These are phyloP conservation scores for Cephalopholis sonnerati DNA, from an alignment of 2,113 vertebrate species.

Conservation along the genomic window DNA sequence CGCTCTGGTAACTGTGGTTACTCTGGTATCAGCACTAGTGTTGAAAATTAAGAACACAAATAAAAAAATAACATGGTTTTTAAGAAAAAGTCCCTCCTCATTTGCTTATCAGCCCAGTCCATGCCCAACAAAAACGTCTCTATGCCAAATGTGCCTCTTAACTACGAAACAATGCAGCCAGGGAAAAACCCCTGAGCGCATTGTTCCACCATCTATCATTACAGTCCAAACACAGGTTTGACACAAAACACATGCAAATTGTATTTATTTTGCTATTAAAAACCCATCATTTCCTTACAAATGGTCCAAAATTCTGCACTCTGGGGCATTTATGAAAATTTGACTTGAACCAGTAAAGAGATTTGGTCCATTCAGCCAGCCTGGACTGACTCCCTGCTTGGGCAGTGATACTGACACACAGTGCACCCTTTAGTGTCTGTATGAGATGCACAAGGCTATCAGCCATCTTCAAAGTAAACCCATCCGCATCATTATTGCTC, in stretches of 20 bases:
- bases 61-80: neutral
- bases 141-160: neutral
- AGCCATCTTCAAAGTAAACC: too few relatives aligned
- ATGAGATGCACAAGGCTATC: too few relatives aligned
- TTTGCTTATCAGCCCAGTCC: constrained; percentile 24
- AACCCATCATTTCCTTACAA: neutral
- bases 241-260: neutral
- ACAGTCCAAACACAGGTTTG: constrained; percentile 3
- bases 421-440: too few relatives aligned
- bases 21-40: neutral
- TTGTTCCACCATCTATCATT: neutral
- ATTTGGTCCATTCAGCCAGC: too few relatives aligned
- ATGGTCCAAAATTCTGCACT: neutral
- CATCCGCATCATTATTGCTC: too few relatives aligned
- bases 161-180: neutral
- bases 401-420: too few relatives aligned
- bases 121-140: neutral
- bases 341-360: neutral
- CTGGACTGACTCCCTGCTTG: too few relatives aligned
- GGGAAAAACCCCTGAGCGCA: neutral
- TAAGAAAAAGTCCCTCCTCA: neutral
- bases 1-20: too few relatives aligned
- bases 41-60: neutral
- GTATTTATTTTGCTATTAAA: neutral
- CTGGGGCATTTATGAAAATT: neutral